A percentile compares a stretch with the other conserved stretches of the same genome.
phyloP scores from a whole-genome alignment of 2,797 vertebrate genomes.

The Chelon auratus region DNA sequence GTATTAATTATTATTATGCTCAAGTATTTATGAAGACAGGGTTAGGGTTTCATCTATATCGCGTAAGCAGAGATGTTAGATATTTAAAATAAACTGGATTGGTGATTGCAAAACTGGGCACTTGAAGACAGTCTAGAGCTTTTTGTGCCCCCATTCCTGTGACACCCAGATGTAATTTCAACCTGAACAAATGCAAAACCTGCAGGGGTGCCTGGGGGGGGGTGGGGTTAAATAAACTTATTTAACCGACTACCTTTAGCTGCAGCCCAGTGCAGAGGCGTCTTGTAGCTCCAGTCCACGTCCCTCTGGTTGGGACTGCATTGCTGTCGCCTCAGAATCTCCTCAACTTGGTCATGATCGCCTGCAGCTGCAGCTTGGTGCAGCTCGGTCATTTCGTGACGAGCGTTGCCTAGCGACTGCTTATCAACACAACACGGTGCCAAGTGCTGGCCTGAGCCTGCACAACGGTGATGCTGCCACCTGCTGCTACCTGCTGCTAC shows the following conservation, averaged over 20 bases:
- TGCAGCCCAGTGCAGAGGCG: conserved; percentile 93
- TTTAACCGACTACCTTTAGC: conserved; percentile 81
- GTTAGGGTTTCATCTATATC: too few relatives aligned
- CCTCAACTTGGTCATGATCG: conserved; percentile 78
- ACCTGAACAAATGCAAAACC: neutral
- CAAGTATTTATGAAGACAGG: too few relatives aligned
- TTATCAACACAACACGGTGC: conserved; percentile 31
- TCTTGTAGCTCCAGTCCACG: conserved; percentile 89
- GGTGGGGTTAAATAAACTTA: too few relatives aligned
- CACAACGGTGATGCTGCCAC: conserved; percentile 29
- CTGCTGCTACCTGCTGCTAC: conserved; percentile 52
- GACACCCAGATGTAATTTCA: conserved; percentile 3
- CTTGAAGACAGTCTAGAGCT: too few relatives aligned
- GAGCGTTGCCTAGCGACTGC: conserved; percentile 4
- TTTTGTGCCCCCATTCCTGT: too few relatives aligned
- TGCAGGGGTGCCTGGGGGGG: neutral
- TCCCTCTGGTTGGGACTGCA: conserved; percentile 91
- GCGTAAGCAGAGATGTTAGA: too few relatives aligned
- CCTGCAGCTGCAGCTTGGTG: conserved; percentile 90
- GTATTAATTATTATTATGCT: too few relatives aligned
- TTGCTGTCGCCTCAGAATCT: conserved; percentile 82
- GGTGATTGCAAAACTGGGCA: too few relatives aligned
- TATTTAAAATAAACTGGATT: too few relatives aligned
- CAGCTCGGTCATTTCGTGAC: conserved; percentile 86
- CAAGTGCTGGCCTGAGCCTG: neutral